These are phyloP conservation scores for Aromia moschata DNA, from an alignment of 2,888 invertebrate genomes.

Conservation along the genomic window DNA sequence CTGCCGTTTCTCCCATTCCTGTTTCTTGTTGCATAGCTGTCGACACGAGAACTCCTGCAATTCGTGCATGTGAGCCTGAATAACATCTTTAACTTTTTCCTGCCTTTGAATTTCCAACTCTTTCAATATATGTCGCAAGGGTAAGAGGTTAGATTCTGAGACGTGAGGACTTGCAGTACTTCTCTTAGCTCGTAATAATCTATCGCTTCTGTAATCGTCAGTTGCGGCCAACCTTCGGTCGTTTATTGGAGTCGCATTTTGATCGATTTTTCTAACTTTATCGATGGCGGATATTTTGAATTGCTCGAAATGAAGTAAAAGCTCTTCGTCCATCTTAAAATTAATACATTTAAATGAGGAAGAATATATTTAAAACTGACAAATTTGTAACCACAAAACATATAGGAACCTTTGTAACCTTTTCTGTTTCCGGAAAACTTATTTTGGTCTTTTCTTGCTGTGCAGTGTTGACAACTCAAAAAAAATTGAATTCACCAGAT, in stretches of 20 bases:
- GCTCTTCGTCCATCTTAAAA: background rate
- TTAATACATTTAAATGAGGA: no score
- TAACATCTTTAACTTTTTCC: conserved; percentile 55
- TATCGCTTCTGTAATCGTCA: conserved; percentile 5
- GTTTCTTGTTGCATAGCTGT: conserved; percentile 44
- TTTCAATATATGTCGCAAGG: conserved; percentile 44
- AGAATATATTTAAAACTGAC: no score
- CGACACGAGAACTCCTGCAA: conserved; percentile 55
- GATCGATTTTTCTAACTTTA: conserved; percentile 61
- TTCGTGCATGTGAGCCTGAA: conserved; percentile 56
- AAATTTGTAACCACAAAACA: no score
- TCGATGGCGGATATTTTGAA: conserved; percentile 69
- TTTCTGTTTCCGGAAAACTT: no score
- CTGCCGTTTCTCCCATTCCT: conserved; percentile 56
- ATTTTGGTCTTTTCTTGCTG: no score
- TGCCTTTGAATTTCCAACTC: conserved; percentile 51
- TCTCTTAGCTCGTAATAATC: conserved; percentile 44
- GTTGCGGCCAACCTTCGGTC: conserved; percentile 2
- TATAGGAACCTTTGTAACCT: no score
- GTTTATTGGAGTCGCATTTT: conserved; percentile 63
- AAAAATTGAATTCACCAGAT: no score
- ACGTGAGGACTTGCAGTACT: conserved; percentile 43
- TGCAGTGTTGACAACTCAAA: background rate
- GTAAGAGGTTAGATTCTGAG: conserved; percentile 20
- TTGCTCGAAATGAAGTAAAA: conserved; percentile 60